phyloP scores from a whole-genome alignment of 1,140 invertebrate species.

The Zaprionus capensis region DNA sequence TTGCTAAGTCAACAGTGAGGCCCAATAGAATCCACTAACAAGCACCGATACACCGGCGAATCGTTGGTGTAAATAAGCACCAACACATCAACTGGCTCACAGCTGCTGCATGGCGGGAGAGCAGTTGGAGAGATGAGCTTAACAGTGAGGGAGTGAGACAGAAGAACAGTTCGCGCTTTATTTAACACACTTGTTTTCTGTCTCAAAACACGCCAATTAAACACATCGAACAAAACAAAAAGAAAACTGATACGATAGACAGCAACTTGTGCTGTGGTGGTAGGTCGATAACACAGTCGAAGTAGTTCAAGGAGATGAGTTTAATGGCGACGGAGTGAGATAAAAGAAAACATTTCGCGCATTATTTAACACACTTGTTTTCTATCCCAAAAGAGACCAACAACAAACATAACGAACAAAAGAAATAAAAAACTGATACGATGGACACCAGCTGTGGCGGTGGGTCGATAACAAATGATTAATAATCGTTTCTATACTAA shows the following conservation, averaged over 20 bases:
- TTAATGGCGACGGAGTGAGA: background rate
- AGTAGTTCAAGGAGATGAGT: background rate
- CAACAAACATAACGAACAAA: background rate
- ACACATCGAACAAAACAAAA: slow-evolving; percentile 9
- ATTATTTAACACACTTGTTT: slow-evolving; percentile 21
- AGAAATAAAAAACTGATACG: slow-evolving; percentile 10
- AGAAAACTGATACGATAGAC: slow-evolving; percentile 18
- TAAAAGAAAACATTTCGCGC: background rate
- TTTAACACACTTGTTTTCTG: slow-evolving; percentile 26
- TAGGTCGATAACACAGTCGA: slow-evolving; percentile 7
- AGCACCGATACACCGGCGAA: slow-evolving; percentile 12
- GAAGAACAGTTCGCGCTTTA: slow-evolving; percentile 5
- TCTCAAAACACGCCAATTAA: slow-evolving; percentile 29
- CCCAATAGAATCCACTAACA: slow-evolving; percentile 22
- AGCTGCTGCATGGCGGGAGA: background rate
- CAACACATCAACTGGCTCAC: slow-evolving; percentile 1
- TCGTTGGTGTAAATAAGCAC: slow-evolving; percentile 12
- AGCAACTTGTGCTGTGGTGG: slow-evolving; percentile 17
- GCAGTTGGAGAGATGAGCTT: background rate
- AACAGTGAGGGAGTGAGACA: background rate
- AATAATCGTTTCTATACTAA: background rate
- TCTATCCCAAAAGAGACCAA: slow-evolving; percentile 28
- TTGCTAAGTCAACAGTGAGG: slow-evolving; percentile 16
- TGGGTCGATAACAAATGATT: slow-evolving; percentile 13
- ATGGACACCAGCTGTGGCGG: slow-evolving; percentile 27